Base-by-base conservation (phyloP, 2,888 invertebrate genomes). In the Leucozona laternaria region DNA sequence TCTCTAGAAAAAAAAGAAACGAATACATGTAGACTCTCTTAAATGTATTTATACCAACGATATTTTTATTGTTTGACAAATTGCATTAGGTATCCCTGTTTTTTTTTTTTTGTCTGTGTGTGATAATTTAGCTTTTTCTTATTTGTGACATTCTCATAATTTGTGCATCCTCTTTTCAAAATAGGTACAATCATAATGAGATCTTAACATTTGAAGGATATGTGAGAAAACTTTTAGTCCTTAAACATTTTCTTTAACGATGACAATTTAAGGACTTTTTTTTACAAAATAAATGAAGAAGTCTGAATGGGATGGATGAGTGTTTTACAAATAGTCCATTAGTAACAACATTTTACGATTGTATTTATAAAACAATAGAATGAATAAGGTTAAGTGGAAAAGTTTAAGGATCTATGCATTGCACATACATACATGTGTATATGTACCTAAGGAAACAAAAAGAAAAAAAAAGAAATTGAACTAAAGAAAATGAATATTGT, bases 291-390 rank as follows among this genome's bases (percentile, higher is more conserved):
- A 53, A 53, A 25, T 53, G 53, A 53, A 53, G 53, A 25, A 7
- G 25, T 53, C 25, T 28, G 53, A 25, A 53, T 28, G 4, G 8
- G 28, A 22, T 7, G 1, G 25, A 8, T 28, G 15, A 53, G 53
- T 53, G 53, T 53, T 53, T 28, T 28, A n/a, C 28, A 53, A 53
- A 53, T 53, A 53, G 25, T 53, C 53, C 53, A 53, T 53, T 53
- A 53, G 53, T 53, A 53, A 25, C 25, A 53, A n/a, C 25, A 53
- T n/a, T 20, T n/a, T n/a, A n/a, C n/a, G n/a, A n/a, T n/a, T 0
- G 2, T 13, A 37, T 48, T 11, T 11, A 20, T 11, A 20, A 11
- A 48, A 20, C 1, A 20, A 11, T 4, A 1, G 2, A 13, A 53
- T 25, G n/a, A 25, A 15, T 53, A 15, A n/a, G 25, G 53, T 8